Percentiles rank a stretch among this genome's conserved stretches.
Evolutionary conservation across 2,113 vertebrate genomes (phyloP).

Genomic region (Hydrochoerus hydrochaeris): DNA sequence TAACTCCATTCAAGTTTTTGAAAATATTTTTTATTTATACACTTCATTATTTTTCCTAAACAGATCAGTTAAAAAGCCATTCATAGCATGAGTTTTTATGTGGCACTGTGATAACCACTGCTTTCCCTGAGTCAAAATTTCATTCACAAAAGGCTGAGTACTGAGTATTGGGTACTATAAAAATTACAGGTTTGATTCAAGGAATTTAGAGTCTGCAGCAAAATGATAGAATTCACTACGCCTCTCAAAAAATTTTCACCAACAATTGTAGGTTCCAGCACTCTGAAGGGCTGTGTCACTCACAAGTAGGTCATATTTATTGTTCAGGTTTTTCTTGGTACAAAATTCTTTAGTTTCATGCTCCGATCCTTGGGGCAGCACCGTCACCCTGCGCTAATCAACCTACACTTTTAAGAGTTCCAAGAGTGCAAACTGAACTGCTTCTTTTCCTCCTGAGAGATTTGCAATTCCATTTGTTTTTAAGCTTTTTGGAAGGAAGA

Average conservation of each 20-base stretch:
- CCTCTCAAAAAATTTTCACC: not conserved
- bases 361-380: not conserved
- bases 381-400: constrained; percentile 31
- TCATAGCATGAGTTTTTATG: not conserved
- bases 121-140: not conserved
- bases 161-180: not conserved
- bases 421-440: constrained; percentile 49
- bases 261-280: not conserved
- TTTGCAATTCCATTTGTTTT: constrained; percentile 79
- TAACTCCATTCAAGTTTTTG: not conserved
- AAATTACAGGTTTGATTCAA: not conserved
- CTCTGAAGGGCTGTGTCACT: not conserved
- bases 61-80: not conserved
- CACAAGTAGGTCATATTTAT: not conserved
- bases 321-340: not conserved
- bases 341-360: not conserved
- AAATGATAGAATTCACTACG: not conserved
- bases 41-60: not conserved
- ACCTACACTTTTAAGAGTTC: constrained; percentile 53
- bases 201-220: not conserved
- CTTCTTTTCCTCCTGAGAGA: constrained; percentile 70
- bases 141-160: not conserved
- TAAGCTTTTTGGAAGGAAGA: constrained; percentile 68
- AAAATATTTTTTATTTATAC: not conserved
- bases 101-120: not conserved